phyloP scores from a whole-genome alignment of 2,888 invertebrate species.

The Sinohyriopsis cumingii region DNA sequence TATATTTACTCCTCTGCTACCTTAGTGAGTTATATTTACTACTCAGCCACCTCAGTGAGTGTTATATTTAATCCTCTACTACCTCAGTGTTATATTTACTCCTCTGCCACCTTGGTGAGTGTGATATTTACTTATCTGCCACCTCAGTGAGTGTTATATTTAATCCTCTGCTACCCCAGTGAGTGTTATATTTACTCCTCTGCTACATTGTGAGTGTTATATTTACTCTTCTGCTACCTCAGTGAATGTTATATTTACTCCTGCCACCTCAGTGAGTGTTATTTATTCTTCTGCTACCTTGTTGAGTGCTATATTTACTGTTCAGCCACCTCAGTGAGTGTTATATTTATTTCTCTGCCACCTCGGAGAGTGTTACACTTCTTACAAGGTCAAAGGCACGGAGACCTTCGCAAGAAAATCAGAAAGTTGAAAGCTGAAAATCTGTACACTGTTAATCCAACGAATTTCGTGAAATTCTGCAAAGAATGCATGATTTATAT shows the following conservation, averaged over 20 bases:
- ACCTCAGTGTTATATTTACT: neutral
- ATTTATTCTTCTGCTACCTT: neutral
- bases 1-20: neutral
- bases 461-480: too few relatives aligned
- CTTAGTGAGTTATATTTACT: neutral
- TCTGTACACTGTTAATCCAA: too few relatives aligned
- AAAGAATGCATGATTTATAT: too few relatives aligned
- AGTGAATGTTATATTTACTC: too few relatives aligned
- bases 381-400: too few relatives aligned
- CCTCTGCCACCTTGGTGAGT: conserved; percentile 11
- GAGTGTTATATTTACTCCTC: conserved; percentile 4
- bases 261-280: conserved; percentile 16
- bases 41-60: neutral
- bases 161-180: conserved; percentile 42
- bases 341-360: too few relatives aligned
- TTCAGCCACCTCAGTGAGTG: neutral
- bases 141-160: too few relatives aligned
- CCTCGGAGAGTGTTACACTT: too few relatives aligned
- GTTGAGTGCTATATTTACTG: neutral
- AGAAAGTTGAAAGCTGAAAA: too few relatives aligned
- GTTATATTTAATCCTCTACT: too few relatives aligned
- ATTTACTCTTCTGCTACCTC: neutral
- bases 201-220: neutral
- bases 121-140: conserved; percentile 3
- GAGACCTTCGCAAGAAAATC: too few relatives aligned